Conservation (phyloP, 2,888 invertebrate species). For the Darwinula stevensoni region DNA sequence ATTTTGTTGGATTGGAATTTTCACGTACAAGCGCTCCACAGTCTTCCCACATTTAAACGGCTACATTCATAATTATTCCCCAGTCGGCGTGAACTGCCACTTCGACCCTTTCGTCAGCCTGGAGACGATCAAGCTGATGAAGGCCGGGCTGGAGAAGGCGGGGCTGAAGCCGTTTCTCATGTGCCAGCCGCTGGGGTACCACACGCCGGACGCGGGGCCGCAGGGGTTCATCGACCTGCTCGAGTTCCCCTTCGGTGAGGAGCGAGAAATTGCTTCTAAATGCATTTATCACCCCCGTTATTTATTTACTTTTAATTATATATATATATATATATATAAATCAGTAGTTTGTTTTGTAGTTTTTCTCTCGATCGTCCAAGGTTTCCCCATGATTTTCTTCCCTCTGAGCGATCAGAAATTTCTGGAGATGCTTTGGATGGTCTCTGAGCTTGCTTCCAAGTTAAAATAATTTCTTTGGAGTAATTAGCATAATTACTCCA, state of each 20-base stretch:
- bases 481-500: slow-evolving; percentile 5
- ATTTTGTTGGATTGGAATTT: no score
- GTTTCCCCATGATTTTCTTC: no score
- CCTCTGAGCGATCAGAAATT: no score
- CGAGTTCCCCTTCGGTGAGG: slow-evolving; percentile 18
- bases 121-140: slow-evolving; percentile 14
- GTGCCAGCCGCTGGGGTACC: slow-evolving; percentile 14
- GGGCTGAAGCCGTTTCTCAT: slow-evolving; percentile 15
- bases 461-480: slow-evolving; percentile 4
- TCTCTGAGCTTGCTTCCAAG: no score
- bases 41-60: no score
- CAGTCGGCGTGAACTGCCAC: slow-evolving; percentile 17
- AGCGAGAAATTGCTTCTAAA: slow-evolving; percentile 4
- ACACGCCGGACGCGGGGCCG: slow-evolving; percentile 15
- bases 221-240: slow-evolving; percentile 19
- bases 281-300: no score
- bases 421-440: slow-evolving; percentile 1
- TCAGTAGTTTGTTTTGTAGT: no score
- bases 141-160: slow-evolving; percentile 13
- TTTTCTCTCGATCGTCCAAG: no score
- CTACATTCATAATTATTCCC: not conserved
- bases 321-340: no score
- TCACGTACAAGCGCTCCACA: no score
- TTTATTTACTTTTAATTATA: slow-evolving; percentile 5
- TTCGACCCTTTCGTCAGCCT: slow-evolving; percentile 15